Evolutionary conservation across 2,888 invertebrate genomes (phyloP), one percentile per base, ranked within the genome.

Genomic region (Archaeoteleia sp.): DNA sequence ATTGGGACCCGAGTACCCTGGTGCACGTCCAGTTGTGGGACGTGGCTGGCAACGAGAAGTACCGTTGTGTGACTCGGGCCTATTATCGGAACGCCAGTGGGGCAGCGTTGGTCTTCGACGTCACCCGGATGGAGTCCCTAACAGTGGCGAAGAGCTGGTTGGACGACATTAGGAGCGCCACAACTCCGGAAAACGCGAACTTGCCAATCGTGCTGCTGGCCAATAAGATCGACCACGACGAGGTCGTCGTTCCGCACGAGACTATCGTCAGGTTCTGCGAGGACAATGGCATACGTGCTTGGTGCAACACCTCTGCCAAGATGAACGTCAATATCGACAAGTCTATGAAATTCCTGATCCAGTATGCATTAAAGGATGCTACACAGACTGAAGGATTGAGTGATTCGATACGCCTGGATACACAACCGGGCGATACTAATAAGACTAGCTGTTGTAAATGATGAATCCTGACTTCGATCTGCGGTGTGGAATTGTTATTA

Each of bases 1-100:
- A n/a, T n/a, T 58, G 57, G 58, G 43, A 13, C 8, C 58, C 62
- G 1, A 62, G 49, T 13, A 27, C 17, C 1, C 2, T 9, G 5
- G 15, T 60, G 1, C 13, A 51, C 6, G 5, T 63, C 0, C 54
- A 68, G n/a, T 42, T 68, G 5, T 68, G 68, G 68, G 63, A 68
- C 17, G 49, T 63, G 5, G 63, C 68, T 0, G 68, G 68, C 2
- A 54, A 55, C 17, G 63, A 68, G 1, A 58, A 60, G 13, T 54
- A 48, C 6, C 27, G 63, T 5, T 63, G 54, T 34, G 9, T 51
- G 4, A 62, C 63, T 3, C 17, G 43, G 9, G 34, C 46, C 0
- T 63, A 45, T 14, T 68, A 63, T 32, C 10, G 62, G n/a, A 32
- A 54, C 30, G 23, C 63, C 1, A 10, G 43, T 3, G 68, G 58